These are phyloP conservation scores for Trichopria drosophilae DNA, from an alignment of 2,888 invertebrate species.

Conservation along the genomic window DNA sequence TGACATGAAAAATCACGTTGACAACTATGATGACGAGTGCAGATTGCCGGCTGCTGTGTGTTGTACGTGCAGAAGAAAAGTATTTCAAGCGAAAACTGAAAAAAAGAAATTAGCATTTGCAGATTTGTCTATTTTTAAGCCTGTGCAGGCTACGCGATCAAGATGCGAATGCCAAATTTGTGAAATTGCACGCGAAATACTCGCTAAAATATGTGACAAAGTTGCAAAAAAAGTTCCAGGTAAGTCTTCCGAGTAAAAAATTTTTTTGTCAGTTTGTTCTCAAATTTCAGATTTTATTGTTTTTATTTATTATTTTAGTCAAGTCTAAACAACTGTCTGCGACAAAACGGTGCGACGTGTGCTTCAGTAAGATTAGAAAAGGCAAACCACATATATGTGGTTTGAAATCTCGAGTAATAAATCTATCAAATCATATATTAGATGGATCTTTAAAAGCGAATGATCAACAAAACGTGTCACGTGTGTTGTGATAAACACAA, in stretches of 20 bases:
- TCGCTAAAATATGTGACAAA: conserved; percentile 16
- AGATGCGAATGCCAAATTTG: conserved; percentile 15
- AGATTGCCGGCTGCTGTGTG: conserved; percentile 14
- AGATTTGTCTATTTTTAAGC: conserved; percentile 17
- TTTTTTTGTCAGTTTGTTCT: conserved; percentile 5
- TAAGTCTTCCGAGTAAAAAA: conserved; percentile 4
- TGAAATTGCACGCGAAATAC: conserved; percentile 13
- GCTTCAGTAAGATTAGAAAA: conserved; percentile 16
- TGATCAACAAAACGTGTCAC: too few relatives aligned
- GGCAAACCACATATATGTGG: conserved; percentile 16
- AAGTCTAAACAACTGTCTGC: conserved; percentile 11
- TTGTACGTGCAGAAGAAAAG: conserved; percentile 19
- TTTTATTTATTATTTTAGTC: conserved; percentile 16
- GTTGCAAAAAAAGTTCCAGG: conserved; percentile 9
- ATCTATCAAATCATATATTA: conserved; percentile 4
- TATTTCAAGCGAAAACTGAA: conserved; percentile 13
- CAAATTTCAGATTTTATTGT: conserved; percentile 8
- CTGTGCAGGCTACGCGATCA: too few relatives aligned
- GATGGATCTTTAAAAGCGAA: conserved; percentile 12
- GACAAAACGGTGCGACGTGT: conserved; percentile 16
- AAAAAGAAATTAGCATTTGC: conserved; percentile 15
- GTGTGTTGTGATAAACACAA: too few relatives aligned
- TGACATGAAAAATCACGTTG: conserved; percentile 17
- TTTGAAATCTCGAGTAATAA: conserved; percentile 13
- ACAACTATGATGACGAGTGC: conserved; percentile 11